phyloP scores from a whole-genome alignment of 2,113 vertebrate genomes.

The Phyllopteryx taeniolatus region DNA sequence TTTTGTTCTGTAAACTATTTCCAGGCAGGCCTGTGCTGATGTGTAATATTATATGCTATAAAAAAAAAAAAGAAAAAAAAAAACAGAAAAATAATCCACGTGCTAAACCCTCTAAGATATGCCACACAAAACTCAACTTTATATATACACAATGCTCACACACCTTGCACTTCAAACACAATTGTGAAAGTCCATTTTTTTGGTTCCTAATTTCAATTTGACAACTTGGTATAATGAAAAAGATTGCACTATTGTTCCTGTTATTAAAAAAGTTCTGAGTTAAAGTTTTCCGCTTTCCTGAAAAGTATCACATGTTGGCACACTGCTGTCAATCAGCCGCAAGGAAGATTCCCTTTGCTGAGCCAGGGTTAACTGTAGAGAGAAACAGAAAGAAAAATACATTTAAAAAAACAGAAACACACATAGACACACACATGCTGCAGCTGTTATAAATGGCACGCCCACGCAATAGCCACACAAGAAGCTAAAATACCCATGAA shows the following conservation, averaged over 20 bases:
- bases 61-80: conserved; percentile 22
- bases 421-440: conserved; percentile 2
- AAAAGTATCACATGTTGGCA: conserved; percentile 22
- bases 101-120: conserved; percentile 28
- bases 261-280: conserved; percentile 13
- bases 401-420: conserved; percentile 16
- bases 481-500: neutral
- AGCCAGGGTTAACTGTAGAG: conserved; percentile 68
- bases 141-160: conserved; percentile 49
- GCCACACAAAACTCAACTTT: conserved; percentile 30
- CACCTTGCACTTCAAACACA: conserved; percentile 28
- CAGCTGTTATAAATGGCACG: conserved; percentile 30
- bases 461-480: conserved; percentile 54
- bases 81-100: conserved; percentile 32
- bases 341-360: conserved; percentile 16
- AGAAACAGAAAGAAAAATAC: conserved; percentile 23
- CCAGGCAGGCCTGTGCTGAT: conserved; percentile 18
- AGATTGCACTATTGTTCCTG: conserved; percentile 19
- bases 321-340: conserved; percentile 32
- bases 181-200: conserved; percentile 26
- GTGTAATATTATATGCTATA: conserved; percentile 18
- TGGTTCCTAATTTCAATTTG: neutral
- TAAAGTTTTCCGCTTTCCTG: conserved; percentile 17
- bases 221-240: conserved; percentile 7
- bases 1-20: conserved; percentile 29